phyloP scores from a whole-genome alignment of 1,140 invertebrate genomes.

The Arctopsyche grandis region DNA sequence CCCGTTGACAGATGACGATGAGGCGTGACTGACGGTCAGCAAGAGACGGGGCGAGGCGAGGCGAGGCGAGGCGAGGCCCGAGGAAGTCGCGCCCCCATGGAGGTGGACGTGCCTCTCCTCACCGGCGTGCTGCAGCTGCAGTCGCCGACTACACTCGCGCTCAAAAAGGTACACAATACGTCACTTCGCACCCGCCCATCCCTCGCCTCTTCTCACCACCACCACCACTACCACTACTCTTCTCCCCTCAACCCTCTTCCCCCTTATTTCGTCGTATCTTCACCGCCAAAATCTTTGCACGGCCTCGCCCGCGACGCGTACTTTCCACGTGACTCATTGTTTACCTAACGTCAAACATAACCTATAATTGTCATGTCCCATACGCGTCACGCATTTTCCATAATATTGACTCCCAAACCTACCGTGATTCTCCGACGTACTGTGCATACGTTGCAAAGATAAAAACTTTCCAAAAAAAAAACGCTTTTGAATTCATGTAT shows the following conservation, averaged over 20 bases:
- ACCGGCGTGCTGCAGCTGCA: constrained; percentile 6
- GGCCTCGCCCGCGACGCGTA: neutral
- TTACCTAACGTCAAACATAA: constrained; percentile 13
- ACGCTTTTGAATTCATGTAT: too few relatives aligned
- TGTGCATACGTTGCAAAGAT: too few relatives aligned
- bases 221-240: neutral
- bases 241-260: neutral
- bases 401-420: too few relatives aligned
- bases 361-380: neutral
- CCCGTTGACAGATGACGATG: too few relatives aligned
- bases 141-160: neutral
- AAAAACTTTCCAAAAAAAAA: too few relatives aligned
- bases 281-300: neutral
- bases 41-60: neutral
- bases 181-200: neutral
- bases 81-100: neutral
- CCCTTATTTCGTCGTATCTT: neutral
- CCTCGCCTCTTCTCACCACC: neutral
- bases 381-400: too few relatives aligned
- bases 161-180: constrained; percentile 11
- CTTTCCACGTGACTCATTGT: constrained; percentile 18
- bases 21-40: neutral
- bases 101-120: constrained; percentile 21
- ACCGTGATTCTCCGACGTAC: too few relatives aligned
- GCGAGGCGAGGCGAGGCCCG: neutral